Evolutionary conservation across 2,888 invertebrate genomes (phyloP).

Genomic region (Drosophila neutralis): DNA sequence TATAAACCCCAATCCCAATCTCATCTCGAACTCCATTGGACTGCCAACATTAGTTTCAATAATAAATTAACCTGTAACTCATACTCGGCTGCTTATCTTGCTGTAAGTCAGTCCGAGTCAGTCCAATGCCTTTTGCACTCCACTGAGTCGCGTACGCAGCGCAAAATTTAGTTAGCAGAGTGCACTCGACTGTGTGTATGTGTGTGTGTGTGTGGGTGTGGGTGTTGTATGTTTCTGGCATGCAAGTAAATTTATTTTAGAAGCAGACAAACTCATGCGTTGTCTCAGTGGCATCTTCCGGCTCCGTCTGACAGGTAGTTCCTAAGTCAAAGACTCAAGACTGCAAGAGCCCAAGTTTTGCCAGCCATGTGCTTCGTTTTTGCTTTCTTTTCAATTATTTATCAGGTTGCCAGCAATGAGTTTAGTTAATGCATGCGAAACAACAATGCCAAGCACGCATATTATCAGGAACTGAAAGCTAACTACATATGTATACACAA

Average conservation of each 20-base stretch:
- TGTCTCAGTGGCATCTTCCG: constrained; percentile 51
- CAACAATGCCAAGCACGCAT: constrained; percentile 53
- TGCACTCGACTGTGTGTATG: constrained; percentile 39
- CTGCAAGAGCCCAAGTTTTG: constrained; percentile 21
- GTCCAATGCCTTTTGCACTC: constrained; percentile 64
- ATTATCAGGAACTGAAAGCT: constrained; percentile 23
- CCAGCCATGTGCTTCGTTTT: constrained; percentile 25
- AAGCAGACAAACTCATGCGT: constrained; percentile 48
- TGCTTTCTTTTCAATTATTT: constrained; percentile 61
- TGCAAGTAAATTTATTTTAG: constrained; percentile 65
- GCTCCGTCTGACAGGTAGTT: constrained; percentile 37
- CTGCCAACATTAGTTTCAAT: constrained; percentile 74
- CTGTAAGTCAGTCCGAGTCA: constrained; percentile 62
- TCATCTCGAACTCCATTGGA: constrained; percentile 23
- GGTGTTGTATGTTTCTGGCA: constrained; percentile 35
- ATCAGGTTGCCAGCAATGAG: constrained; percentile 47
- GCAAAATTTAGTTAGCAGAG: constrained; percentile 52
- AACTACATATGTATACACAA: not conserved
- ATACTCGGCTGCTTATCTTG: constrained; percentile 61
- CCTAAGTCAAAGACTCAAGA: constrained; percentile 1
- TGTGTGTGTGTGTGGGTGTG: constrained; percentile 1
- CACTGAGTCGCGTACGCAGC: constrained; percentile 56
- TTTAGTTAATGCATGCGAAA: constrained; percentile 49
- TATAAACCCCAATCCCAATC: not conserved
- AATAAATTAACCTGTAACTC: constrained; percentile 76